Evolutionary conservation across 2,888 invertebrate genomes (phyloP).

Genomic region (Hyppa rectilinea): DNA sequence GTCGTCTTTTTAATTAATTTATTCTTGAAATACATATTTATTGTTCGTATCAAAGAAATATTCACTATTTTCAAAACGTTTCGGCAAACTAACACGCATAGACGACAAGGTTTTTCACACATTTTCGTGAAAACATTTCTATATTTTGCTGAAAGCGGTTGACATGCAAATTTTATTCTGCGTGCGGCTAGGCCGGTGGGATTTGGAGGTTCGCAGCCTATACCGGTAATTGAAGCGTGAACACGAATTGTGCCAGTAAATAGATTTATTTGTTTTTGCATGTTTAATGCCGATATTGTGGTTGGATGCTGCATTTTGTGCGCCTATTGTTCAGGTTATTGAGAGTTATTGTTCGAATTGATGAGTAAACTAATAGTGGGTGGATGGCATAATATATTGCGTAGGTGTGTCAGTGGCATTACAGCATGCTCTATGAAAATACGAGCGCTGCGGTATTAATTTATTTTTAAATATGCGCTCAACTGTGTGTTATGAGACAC

Average conservation of each 20-base stretch:
- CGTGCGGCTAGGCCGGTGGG: conserved; percentile 4
- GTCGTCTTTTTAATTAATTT: too few relatives aligned
- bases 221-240: conserved; percentile 38
- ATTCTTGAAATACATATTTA: too few relatives aligned
- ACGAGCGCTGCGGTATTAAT: too few relatives aligned
- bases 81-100: background rate
- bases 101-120: background rate
- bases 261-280: conserved; percentile 46
- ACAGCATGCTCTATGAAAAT: too few relatives aligned
- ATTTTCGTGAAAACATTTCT: background rate
- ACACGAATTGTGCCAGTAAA: conserved; percentile 26
- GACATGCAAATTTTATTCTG: conserved; percentile 47
- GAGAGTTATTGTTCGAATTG: background rate
- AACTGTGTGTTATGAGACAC: too few relatives aligned
- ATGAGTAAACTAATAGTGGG: background rate
- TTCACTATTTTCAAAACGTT: background rate
- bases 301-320: conserved; percentile 5
- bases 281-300: conserved; percentile 10
- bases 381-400: too few relatives aligned
- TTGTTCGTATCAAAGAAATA: too few relatives aligned
- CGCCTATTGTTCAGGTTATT: background rate
- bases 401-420: too few relatives aligned
- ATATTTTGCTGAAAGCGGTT: background rate
- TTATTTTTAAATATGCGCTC: too few relatives aligned
- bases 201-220: conserved; percentile 23